phyloP scores from a whole-genome alignment of 1,140 invertebrate species.

The Cepaea nemoralis region DNA sequence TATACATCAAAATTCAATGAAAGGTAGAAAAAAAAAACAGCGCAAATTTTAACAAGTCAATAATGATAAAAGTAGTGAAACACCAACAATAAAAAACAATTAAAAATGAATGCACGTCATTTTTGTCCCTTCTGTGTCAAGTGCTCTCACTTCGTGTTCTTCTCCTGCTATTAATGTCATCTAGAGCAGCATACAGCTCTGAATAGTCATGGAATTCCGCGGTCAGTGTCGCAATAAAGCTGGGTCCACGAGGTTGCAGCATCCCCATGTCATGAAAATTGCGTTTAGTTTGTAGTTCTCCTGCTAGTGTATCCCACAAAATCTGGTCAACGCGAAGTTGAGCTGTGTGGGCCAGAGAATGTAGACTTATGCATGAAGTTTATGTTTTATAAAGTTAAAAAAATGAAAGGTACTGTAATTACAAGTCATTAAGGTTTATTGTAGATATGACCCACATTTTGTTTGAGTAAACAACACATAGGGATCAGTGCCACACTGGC shows the following conservation, averaged over 20 bases:
- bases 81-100: not conserved
- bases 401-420: too few relatives aligned
- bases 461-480: too few relatives aligned
- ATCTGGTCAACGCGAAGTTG: conserved; percentile 19
- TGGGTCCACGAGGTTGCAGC: conserved; percentile 16
- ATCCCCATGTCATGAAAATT: conserved; percentile 26
- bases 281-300: not conserved
- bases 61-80: too few relatives aligned
- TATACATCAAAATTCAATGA: too few relatives aligned
- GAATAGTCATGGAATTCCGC: conserved; percentile 33
- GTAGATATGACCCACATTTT: too few relatives aligned
- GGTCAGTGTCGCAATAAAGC: conserved; percentile 21
- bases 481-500: too few relatives aligned
- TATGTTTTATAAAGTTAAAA: too few relatives aligned
- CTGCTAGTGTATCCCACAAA: conserved; percentile 33
- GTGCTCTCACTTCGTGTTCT: not conserved
- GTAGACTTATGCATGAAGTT: not conserved
- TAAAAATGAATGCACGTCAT: not conserved
- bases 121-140: not conserved
- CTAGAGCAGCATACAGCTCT: conserved; percentile 15
- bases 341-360: not conserved
- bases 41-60: too few relatives aligned
- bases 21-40: too few relatives aligned
- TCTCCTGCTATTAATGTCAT: conserved; percentile 2
- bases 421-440: too few relatives aligned